Percentiles rank a stretch among this genome's conserved stretches.
phyloP scores from a whole-genome alignment of 2,888 invertebrate genomes.

The Dyspetes luteomarginatus region DNA sequence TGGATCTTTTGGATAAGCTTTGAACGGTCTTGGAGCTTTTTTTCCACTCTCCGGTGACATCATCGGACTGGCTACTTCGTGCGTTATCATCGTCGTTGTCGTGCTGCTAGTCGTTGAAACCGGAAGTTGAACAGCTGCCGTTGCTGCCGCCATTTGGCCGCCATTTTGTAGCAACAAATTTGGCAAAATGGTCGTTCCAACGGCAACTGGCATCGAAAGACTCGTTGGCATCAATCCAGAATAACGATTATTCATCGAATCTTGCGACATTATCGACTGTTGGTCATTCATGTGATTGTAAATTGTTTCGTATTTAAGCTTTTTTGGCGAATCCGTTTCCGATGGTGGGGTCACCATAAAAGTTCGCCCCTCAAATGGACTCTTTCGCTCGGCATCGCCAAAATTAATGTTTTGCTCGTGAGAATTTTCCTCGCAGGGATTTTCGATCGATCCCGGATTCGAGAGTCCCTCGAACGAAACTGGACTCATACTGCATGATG shows the following conservation, averaged over 20 bases:
- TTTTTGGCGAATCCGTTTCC: constrained; percentile 75
- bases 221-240: constrained; percentile 61
- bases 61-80: constrained; percentile 37
- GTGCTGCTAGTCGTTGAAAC: constrained; percentile 53
- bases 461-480: constrained; percentile 53
- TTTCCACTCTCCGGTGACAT: constrained; percentile 74
- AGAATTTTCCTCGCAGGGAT: constrained; percentile 11
- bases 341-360: constrained; percentile 78
- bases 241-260: constrained; percentile 43
- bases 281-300: constrained; percentile 52
- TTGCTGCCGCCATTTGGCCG: not conserved
- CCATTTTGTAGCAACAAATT: constrained; percentile 26
- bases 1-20: constrained; percentile 90
- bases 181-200: constrained; percentile 52
- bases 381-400: constrained; percentile 69
- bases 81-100: constrained; percentile 40
- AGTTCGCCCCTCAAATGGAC: constrained; percentile 71
- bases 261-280: not conserved
- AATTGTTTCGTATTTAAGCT: constrained; percentile 68
- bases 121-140: constrained; percentile 54
- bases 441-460: constrained; percentile 56
- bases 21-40: constrained; percentile 87
- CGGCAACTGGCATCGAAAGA: constrained; percentile 25
- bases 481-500: constrained; percentile 61
- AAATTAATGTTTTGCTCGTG: not conserved